Evolutionary conservation across 2,888 invertebrate species (phyloP).

Genomic region (Eledone cirrhosa): DNA sequence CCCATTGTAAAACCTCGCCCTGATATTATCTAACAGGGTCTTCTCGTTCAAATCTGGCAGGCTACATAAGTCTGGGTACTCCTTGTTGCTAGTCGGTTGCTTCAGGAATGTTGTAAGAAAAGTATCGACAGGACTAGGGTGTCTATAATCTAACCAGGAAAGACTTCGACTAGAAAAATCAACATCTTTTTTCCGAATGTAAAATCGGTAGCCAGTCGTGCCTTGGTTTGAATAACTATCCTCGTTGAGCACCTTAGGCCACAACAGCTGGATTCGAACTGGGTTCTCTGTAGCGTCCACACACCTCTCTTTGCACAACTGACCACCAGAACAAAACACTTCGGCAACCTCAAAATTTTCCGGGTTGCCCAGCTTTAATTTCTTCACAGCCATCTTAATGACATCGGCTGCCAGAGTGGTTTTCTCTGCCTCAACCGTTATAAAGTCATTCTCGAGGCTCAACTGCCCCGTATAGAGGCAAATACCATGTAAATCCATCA

Average conservation of each 20-base stretch:
- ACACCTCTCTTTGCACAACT: constrained; percentile 90
- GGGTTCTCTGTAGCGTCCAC: constrained; percentile 76
- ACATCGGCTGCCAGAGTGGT: constrained; percentile 72
- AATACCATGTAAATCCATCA: constrained; percentile 62
- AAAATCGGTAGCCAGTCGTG: constrained; percentile 75
- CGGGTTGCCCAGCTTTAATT: constrained; percentile 50
- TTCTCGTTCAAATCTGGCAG: constrained; percentile 93
- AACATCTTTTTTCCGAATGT: constrained; percentile 82
- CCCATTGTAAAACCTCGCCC: constrained; percentile 85
- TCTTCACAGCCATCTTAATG: constrained; percentile 49
- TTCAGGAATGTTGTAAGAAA: constrained; percentile 92
- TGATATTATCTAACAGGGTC: constrained; percentile 87
- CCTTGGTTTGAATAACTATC: constrained; percentile 40
- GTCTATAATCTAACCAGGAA: constrained; percentile 76
- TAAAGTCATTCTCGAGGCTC: constrained; percentile 51
- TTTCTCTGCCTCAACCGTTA: constrained; percentile 60
- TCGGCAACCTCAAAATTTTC: constrained; percentile 69
- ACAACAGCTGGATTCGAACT: constrained; percentile 69
- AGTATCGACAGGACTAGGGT: constrained; percentile 72
- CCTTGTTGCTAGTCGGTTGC: constrained; percentile 86
- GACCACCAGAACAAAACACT: constrained; percentile 84
- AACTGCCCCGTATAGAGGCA: constrained; percentile 59
- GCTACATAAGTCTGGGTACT: constrained; percentile 95
- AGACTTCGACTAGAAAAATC: constrained; percentile 61
- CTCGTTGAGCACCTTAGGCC: constrained; percentile 63